Conservation (phyloP, 2,888 invertebrate species). For the Cartodere bifasciata region DNA sequence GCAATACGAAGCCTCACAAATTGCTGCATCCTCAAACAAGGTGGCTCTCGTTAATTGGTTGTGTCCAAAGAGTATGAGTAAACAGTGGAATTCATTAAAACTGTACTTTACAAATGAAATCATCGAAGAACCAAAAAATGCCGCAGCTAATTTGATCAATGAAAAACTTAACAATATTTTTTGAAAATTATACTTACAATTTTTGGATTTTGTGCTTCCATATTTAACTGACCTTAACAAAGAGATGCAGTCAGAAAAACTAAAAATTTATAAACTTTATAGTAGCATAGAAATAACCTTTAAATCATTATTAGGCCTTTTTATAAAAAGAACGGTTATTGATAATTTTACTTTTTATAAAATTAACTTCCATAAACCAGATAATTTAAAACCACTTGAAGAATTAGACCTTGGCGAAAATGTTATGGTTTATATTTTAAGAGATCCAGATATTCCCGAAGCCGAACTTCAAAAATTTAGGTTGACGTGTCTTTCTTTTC, state of each 20-base stretch:
- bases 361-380: neutral
- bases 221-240: constrained; percentile 4
- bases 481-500: neutral
- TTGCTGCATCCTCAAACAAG: constrained; percentile 4
- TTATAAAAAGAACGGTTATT: neutral
- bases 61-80: constrained; percentile 4
- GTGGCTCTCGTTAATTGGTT: constrained; percentile 6
- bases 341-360: neutral
- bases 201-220: constrained; percentile 5
- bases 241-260: constrained; percentile 8
- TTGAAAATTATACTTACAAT: constrained; percentile 8
- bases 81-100: constrained; percentile 5
- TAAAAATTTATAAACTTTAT: constrained; percentile 5
- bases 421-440: neutral
- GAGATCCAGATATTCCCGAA: no score
- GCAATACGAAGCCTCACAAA: neutral
- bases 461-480: neutral
- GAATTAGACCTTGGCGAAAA: neutral
- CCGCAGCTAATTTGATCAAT: constrained; percentile 4
- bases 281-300: constrained; percentile 1
- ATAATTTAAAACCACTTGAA: neutral
- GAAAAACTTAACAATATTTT: constrained; percentile 2
- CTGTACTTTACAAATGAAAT: constrained; percentile 5
- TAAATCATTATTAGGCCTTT: neutral
- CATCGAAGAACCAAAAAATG: constrained; percentile 3